Conservation (phyloP, 2,113 vertebrate genomes). For the Echinops telfairi region DNA sequence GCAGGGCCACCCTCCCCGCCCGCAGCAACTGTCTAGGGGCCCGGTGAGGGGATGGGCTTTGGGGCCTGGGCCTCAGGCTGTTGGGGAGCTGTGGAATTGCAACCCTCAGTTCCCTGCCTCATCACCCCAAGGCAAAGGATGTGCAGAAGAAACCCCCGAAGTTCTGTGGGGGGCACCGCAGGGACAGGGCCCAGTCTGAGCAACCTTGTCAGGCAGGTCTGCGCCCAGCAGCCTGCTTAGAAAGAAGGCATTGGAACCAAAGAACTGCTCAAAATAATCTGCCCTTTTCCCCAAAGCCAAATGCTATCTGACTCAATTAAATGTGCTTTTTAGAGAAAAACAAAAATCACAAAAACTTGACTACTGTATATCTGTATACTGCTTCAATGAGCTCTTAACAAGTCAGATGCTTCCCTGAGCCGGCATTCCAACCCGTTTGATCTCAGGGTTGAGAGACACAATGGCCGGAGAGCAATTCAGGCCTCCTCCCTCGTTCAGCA, state of each 20-base stretch:
- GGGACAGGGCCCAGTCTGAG: fast-evolving
- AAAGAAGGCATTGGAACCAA: neutral
- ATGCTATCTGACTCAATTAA: conserved; percentile 68
- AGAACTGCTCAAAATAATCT: neutral
- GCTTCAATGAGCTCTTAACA: conserved; percentile 32
- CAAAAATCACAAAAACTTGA: conserved; percentile 6
- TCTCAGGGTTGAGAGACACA: neutral
- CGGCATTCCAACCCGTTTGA: neutral
- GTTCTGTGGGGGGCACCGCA: neutral
- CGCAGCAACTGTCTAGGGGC: conserved; percentile 69
- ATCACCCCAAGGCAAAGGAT: conserved; percentile 67
- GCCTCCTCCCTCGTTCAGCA: conserved; percentile 5
- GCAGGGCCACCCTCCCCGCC: neutral
- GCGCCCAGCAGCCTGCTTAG: neutral
- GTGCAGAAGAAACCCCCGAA: neutral
- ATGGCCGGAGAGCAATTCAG: conserved; percentile 26
- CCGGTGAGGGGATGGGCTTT: neutral
- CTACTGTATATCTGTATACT: neutral
- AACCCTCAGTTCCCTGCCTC: conserved; percentile 30
- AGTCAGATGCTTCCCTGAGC: neutral
- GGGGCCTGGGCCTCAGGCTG: conserved; percentile 67
- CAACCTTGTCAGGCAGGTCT: fast-evolving
- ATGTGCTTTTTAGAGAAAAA: conserved; percentile 29
- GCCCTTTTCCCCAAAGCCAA: conserved; percentile 48
- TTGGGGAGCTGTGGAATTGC: conserved; percentile 63